These are phyloP conservation scores for Sinhomidia bicolor DNA, from an alignment of 2,888 invertebrate species.

Conservation along the genomic window DNA sequence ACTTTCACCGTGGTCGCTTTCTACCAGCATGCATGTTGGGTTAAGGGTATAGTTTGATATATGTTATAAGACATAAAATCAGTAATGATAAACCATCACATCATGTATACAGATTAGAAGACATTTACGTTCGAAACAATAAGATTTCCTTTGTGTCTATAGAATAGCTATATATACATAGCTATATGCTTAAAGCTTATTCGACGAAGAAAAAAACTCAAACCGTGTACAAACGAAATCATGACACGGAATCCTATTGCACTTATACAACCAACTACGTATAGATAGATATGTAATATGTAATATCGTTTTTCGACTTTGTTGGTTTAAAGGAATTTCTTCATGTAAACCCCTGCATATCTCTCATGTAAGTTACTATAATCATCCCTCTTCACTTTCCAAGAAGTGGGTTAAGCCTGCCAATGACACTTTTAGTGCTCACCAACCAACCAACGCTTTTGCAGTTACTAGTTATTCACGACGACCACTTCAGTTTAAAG, in stretches of 20 bases:
- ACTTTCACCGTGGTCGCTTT: not conserved
- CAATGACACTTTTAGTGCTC: slow-evolving; percentile 29
- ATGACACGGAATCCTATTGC: too few species aligned
- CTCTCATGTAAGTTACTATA: not conserved
- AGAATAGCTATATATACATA: too few species aligned
- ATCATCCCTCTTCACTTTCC: slow-evolving; percentile 37
- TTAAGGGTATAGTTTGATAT: not conserved
- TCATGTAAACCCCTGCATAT: not conserved
- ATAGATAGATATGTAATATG: too few species aligned
- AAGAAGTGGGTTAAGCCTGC: slow-evolving; percentile 49
- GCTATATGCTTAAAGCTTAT: too few species aligned
- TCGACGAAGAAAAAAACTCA: too few species aligned
- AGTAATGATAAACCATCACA: not conserved
- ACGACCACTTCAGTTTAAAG: not conserved
- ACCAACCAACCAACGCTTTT: not conserved
- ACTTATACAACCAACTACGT: too few species aligned
- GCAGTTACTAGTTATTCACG: too few species aligned
- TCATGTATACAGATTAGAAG: slow-evolving; percentile 5
- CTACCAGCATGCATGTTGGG: not conserved
- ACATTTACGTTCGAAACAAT: too few species aligned
- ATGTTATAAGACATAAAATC: not conserved
- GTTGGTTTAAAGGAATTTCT: not conserved
- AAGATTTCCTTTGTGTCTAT: too few species aligned
- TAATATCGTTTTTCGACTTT: too few species aligned
- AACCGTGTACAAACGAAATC: too few species aligned